Conservation (phyloP, 2,888 invertebrate species). For the Pinctada fucata region DNA sequence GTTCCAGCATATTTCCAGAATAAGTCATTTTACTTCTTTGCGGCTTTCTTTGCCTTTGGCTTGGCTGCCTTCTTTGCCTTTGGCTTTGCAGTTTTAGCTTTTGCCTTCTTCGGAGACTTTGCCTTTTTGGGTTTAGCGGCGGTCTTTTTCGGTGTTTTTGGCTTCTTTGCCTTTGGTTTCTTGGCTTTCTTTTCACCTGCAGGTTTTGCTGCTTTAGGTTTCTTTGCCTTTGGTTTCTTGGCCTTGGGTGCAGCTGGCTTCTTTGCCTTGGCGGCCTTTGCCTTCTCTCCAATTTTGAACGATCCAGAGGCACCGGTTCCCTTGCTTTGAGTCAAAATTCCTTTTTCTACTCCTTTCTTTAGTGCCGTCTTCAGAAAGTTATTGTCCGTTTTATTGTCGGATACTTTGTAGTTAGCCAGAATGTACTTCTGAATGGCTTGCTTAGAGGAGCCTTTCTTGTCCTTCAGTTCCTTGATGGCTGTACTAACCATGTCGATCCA, state of each 20-base stretch:
- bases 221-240: conserved; percentile 49
- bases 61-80: conserved; percentile 56
- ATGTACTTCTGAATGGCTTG: conserved; percentile 76
- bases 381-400: conserved; percentile 49
- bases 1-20: too few species aligned
- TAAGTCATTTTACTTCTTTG: conserved; percentile 28
- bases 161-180: conserved; percentile 51
- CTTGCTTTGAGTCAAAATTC: conserved; percentile 62
- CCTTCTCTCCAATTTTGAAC: conserved; percentile 43
- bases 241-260: conserved; percentile 45
- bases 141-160: conserved; percentile 48
- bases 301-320: conserved; percentile 49
- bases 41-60: conserved; percentile 38
- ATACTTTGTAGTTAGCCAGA: conserved; percentile 70
- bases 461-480: conserved; percentile 71
- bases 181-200: conserved; percentile 37
- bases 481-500: conserved; percentile 73
- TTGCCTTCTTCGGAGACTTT: conserved; percentile 51
- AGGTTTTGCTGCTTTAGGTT: conserved; percentile 34
- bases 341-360: conserved; percentile 62
- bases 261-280: conserved; percentile 32
- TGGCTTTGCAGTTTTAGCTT: conserved; percentile 48
- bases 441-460: conserved; percentile 72
- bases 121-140: conserved; percentile 51
- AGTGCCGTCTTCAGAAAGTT: conserved; percentile 67